Percentiles rank a stretch among this genome's conserved stretches.
These are phyloP conservation scores for Oncorhynchus kisutch DNA, from an alignment of 2,113 vertebrate species.

Conservation along the genomic window DNA sequence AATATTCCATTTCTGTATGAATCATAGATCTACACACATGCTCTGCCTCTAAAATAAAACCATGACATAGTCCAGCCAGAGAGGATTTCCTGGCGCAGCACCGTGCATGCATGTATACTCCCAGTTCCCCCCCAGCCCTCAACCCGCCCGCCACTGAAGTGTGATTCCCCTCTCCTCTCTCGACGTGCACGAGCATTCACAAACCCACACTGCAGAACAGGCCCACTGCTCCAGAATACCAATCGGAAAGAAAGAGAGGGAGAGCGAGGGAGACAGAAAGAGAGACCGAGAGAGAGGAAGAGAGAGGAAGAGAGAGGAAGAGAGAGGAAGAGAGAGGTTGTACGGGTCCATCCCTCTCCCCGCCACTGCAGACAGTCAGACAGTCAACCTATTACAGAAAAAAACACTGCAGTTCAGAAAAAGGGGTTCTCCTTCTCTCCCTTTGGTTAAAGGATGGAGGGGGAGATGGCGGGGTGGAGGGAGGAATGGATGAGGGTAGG, in stretches of 20 bases:
- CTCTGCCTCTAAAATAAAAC: conserved; percentile 1
- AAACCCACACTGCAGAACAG: conserved; percentile 75
- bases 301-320: no score
- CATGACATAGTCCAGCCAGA: conserved; percentile 42
- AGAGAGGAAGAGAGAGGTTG: no score
- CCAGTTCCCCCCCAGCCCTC: neutral
- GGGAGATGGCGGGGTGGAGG: no score
- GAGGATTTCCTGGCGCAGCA: conserved; percentile 60
- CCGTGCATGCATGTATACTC: neutral
- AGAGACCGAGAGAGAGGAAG: no score
- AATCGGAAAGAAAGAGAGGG: conserved; percentile 47
- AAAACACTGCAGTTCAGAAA: neutral
- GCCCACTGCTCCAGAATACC: conserved; percentile 67
- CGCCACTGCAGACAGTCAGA: no score
- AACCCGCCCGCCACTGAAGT: conserved; percentile 57
- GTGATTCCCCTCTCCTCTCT: conserved; percentile 46
- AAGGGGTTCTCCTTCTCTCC: conserved; percentile 7
- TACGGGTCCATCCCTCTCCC: no score
- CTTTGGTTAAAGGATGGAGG: neutral
- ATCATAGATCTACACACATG: no score
- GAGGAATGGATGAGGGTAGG: no score
- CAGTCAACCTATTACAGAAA: no score
- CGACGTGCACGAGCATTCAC: conserved; percentile 63
- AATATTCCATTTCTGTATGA: no score
- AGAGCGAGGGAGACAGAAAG: no score